A percentile compares a stretch with the other conserved stretches of the same genome.
Conservation (phyloP, 2,113 vertebrate genomes). For the Mastomys natalensis region DNA sequence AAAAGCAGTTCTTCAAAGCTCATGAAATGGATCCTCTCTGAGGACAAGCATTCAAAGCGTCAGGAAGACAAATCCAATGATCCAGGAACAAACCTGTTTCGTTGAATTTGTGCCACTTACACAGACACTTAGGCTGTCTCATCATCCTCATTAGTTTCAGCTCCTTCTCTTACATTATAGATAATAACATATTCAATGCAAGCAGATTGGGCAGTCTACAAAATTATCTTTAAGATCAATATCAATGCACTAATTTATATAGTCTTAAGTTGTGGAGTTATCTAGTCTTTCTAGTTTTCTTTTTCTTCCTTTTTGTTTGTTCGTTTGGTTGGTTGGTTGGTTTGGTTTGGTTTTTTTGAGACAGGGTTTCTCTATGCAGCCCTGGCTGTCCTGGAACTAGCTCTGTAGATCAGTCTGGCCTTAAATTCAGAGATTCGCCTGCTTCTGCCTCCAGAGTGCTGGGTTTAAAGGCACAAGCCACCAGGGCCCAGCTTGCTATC, state of each 20-base stretch:
- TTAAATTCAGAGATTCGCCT: not conserved
- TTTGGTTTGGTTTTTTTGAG: not conserved
- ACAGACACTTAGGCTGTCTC: not conserved
- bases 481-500: not conserved
- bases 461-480: not conserved
- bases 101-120: not conserved
- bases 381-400: not conserved
- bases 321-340: not conserved
- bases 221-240: conserved; percentile 43
- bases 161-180: not conserved
- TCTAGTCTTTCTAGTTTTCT: not conserved
- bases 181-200: not conserved
- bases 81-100: not conserved
- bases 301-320: not conserved
- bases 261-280: not conserved
- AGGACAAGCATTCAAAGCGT: not conserved
- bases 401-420: not conserved
- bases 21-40: not conserved
- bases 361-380: not conserved
- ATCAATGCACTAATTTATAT: not conserved
- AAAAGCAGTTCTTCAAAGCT: not conserved
- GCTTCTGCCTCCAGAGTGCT: not conserved
- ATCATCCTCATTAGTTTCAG: conserved; percentile 13
- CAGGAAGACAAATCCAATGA: not conserved
- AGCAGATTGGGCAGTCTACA: not conserved